Evolutionary conservation across 2,888 invertebrate genomes (phyloP), one percentile per base, ranked within the genome.

Genomic region (Cryptocephalus primarius): DNA sequence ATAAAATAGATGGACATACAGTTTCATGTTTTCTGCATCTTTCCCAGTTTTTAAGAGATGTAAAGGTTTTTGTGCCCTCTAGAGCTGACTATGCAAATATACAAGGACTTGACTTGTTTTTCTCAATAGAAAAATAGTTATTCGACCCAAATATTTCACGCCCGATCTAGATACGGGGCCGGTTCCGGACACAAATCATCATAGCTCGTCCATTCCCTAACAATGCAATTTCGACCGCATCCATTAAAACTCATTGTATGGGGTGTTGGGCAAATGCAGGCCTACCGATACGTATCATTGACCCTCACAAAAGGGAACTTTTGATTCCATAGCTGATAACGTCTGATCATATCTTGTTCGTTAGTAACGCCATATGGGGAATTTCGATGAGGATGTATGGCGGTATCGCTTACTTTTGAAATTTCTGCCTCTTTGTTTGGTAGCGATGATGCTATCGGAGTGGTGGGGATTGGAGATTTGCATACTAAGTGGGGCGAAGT

Each of bases 221-320:
- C 61, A 61, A 63, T 63, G 61, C 59, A 53, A 53, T 56, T 60
- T 58, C 60, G 61, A 63, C 65, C 65, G 50, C 64, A 62, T 55
- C 54, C 57, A 56, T 61, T 61, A 62, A 58, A 56, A 55, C 53
- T 50, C 49, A 56, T 55, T 52, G 57, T 49, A 55, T 53, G 58
- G 61, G 62, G 61, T 59, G 60, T 59, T 58, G 51, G 45, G 56
- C 59, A 65, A 65, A 63, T 57, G 60, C 61, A 60, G 64, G 64
- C 60, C 58, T 51, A 59, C 48, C 61, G 65, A 64, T 60, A 60
- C 61, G 61, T 59, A 62, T 61, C 64, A 63, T 64, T 59, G 60
- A 58, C 51, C 57, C 53, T 53, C 51, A 61, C 61, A 61, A 61
- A 59, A 55, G 58, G 56, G 56, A 54, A 55, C 54, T 55, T 55